phyloP scores from a whole-genome alignment of 2,113 vertebrate species.

The Alosa alosa region DNA sequence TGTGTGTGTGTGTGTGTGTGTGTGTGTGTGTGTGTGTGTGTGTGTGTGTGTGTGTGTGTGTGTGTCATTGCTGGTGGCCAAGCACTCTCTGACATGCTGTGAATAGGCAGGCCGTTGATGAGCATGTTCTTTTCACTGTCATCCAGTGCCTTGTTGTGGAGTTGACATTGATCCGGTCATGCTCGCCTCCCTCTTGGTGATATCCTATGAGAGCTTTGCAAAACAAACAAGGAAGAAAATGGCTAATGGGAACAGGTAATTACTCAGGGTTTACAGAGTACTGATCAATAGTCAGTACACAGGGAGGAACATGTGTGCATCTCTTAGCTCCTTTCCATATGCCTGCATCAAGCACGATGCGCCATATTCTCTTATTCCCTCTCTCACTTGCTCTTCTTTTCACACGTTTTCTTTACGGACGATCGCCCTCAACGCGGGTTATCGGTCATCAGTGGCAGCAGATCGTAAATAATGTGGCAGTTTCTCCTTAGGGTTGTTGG shows the following conservation, averaged over 20 bases:
- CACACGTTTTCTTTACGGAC: no score
- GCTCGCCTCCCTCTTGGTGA: background rate
- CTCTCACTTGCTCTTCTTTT: background rate
- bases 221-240: background rate
- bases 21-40: conserved; percentile 32
- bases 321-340: no score
- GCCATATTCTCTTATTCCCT: no score
- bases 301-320: no score
- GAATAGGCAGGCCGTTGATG: background rate
- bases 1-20: conserved; percentile 26
- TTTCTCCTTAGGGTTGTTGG: conserved; percentile 57
- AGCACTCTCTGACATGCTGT: conserved; percentile 18
- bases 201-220: background rate
- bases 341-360: no score
- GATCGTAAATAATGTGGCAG: conserved; percentile 62
- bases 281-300: background rate
- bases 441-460: conserved; percentile 65
- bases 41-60: no score
- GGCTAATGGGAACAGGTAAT: background rate
- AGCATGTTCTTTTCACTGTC: background rate
- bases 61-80: conserved; percentile 33
- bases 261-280: background rate
- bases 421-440: conserved; percentile 56
- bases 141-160: conserved; percentile 39
- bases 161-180: conserved; percentile 49